Conservation (phyloP, 2,113 vertebrate species). For the Polyodon spathula region DNA sequence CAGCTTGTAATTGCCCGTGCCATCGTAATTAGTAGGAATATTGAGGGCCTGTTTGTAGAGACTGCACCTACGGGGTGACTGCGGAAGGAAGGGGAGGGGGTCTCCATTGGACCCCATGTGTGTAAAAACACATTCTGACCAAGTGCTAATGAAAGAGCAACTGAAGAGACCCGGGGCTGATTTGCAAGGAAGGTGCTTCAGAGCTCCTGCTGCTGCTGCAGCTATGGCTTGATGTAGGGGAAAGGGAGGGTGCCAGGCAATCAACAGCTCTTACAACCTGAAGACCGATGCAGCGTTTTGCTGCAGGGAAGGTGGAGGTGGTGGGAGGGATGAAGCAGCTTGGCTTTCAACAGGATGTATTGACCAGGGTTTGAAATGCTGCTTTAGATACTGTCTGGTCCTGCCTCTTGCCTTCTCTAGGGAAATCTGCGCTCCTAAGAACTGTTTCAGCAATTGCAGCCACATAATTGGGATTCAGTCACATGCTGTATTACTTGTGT, state of each 20-base stretch:
- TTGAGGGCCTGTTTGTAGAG: constrained; percentile 26
- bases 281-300: not conserved
- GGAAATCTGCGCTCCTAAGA: not conserved
- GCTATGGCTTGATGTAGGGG: too few species aligned
- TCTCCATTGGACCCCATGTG: constrained; percentile 24
- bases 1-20: constrained; percentile 15
- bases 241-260: not conserved
- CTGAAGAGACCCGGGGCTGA: constrained; percentile 33
- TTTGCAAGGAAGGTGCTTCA: constrained; percentile 12
- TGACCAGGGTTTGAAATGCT: not conserved
- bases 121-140: constrained; percentile 58
- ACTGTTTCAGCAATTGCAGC: not conserved
- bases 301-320: too few species aligned
- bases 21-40: constrained; percentile 27
- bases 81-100: too few species aligned
- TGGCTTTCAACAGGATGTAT: not conserved
- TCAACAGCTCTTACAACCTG: not conserved
- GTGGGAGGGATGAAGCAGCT: not conserved
- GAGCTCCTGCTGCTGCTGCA: constrained; percentile 21
- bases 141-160: constrained; percentile 43
- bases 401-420: not conserved
- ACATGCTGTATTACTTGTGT: not conserved
- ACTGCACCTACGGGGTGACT: constrained; percentile 32
- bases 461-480: not conserved
- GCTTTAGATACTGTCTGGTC: not conserved